phyloP scores from a whole-genome alignment of 2,888 invertebrate species.

The Melinaea menophilus region DNA sequence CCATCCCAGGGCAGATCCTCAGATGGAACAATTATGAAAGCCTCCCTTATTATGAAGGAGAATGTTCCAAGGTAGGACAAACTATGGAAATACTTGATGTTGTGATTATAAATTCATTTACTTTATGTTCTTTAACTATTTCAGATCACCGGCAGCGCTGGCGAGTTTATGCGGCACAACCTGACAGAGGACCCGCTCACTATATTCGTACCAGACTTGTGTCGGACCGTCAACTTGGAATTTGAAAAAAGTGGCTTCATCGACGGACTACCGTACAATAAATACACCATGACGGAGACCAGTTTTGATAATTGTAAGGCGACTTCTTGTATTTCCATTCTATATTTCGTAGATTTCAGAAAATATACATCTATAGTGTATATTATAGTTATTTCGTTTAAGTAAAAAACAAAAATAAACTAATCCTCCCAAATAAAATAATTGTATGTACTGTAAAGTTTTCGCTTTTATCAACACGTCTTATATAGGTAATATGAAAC shows the following conservation, averaged over 20 bases:
- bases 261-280: slow-evolving; percentile 81
- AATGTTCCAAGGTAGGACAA: slow-evolving; percentile 54
- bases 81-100: background rate
- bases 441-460: too few relatives aligned
- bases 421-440: too few relatives aligned
- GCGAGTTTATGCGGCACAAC: slow-evolving; percentile 87
- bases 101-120: background rate
- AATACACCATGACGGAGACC: slow-evolving; percentile 80
- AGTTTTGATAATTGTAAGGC: slow-evolving; percentile 82
- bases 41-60: slow-evolving; percentile 69
- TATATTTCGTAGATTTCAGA: too few relatives aligned
- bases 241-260: slow-evolving; percentile 77
- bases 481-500: too few relatives aligned
- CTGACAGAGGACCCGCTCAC: slow-evolving; percentile 68
- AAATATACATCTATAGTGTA: too few relatives aligned
- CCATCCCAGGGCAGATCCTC: slow-evolving; percentile 82
- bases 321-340: background rate
- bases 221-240: slow-evolving; percentile 81
- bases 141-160: slow-evolving; percentile 84
- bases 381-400: too few relatives aligned
- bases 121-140: slow-evolving; percentile 10
- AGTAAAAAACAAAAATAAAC: too few relatives aligned
- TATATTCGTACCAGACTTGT: slow-evolving; percentile 86
- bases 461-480: too few relatives aligned
- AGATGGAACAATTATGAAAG: slow-evolving; percentile 84